Conservation (phyloP, 2,888 invertebrate species). For the Macaria liturata region DNA sequence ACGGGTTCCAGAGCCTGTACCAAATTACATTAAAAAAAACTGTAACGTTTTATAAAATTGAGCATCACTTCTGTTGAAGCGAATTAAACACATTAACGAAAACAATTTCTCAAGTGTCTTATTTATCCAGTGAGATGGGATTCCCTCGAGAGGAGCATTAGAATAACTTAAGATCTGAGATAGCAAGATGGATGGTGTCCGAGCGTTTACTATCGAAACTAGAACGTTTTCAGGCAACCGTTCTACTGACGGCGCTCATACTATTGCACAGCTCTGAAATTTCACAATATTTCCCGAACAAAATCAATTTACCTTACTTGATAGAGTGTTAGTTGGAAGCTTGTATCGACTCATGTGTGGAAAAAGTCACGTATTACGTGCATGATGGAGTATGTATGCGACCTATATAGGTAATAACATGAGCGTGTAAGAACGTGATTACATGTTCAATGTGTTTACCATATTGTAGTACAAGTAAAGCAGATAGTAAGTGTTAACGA, state of each 20-base stretch:
- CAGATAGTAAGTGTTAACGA: conserved; percentile 23
- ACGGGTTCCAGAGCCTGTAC: too few relatives aligned
- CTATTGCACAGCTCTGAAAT: conserved; percentile 52
- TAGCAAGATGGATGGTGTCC: conserved; percentile 39
- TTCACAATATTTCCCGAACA: conserved; percentile 68
- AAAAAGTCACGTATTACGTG: conserved; percentile 74
- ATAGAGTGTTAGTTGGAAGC: conserved; percentile 59
- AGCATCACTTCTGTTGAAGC: conserved; percentile 23
- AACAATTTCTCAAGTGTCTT: conserved; percentile 31
- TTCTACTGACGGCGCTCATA: conserved; percentile 49
- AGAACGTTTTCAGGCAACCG: conserved; percentile 42
- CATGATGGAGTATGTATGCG: conserved; percentile 40
- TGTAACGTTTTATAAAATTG: neutral
- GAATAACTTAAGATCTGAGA: conserved; percentile 36
- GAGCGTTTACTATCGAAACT: conserved; percentile 40
- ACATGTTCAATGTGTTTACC: conserved; percentile 24
- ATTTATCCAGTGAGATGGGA: conserved; percentile 32
- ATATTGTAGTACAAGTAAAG: conserved; percentile 10
- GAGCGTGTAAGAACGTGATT: conserved; percentile 52
- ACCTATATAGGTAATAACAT: conserved; percentile 59
- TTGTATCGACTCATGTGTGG: conserved; percentile 54
- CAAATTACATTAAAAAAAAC: too few relatives aligned
- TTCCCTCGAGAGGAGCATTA: conserved; percentile 28
- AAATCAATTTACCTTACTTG: conserved; percentile 67
- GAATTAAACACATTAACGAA: conserved; percentile 20